These are phyloP conservation scores for Drosophila kepulauana DNA, from an alignment of 1,140 invertebrate genomes.

Conservation along the genomic window DNA sequence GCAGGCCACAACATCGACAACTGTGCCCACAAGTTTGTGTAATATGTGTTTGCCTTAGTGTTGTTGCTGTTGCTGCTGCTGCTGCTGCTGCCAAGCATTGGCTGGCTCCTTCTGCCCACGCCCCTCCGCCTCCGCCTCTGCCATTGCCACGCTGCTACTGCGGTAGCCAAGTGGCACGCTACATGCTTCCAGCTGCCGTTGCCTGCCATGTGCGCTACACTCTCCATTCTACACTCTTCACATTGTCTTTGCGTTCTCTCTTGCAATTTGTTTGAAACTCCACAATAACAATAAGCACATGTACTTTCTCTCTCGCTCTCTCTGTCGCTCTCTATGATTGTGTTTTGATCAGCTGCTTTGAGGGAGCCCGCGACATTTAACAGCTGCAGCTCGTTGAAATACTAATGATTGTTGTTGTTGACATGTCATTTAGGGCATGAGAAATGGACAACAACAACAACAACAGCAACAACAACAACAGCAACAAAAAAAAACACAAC, in stretches of 20 bases:
- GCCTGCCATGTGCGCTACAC: constrained; percentile 28
- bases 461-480: not conserved
- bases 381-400: constrained; percentile 44
- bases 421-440: constrained; percentile 40
- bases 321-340: not conserved
- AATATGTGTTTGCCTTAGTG: constrained; percentile 41
- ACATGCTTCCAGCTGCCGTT: constrained; percentile 25
- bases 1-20: constrained; percentile 64
- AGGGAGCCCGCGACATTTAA: constrained; percentile 63
- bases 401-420: constrained; percentile 41
- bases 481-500: not conserved
- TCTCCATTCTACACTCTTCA: constrained; percentile 14
- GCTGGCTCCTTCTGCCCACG: constrained; percentile 15
- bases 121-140: not conserved
- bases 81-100: constrained; percentile 36
- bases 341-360: constrained; percentile 6
- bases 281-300: constrained; percentile 33
- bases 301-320: constrained; percentile 6
- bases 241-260: constrained; percentile 13
- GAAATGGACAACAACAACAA: constrained; percentile 9
- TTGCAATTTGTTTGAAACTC: constrained; percentile 37
- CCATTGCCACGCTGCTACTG: not conserved
- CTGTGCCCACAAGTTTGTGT: constrained; percentile 63
- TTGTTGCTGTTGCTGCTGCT: constrained; percentile 20
- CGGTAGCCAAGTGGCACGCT: constrained; percentile 1